Percentiles rank a stretch among this genome's conserved stretches.
These are phyloP conservation scores for Zygaena filipendulae DNA, from an alignment of 2,888 invertebrate species.

Conservation along the genomic window DNA sequence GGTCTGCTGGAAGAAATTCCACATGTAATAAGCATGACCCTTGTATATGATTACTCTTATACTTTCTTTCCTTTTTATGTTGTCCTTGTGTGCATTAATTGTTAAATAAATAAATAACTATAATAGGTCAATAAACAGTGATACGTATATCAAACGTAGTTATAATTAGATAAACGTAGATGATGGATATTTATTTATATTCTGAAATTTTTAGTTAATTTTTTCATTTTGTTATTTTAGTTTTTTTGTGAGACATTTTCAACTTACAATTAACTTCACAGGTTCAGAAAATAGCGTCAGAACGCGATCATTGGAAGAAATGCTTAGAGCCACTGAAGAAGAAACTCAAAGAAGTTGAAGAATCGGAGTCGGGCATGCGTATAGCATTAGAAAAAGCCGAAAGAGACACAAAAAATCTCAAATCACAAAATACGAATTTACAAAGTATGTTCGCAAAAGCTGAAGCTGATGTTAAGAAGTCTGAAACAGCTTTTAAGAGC, in stretches of 20 bases:
- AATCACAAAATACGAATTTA: constrained; percentile 51
- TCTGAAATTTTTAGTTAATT: too few species aligned
- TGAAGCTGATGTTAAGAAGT: constrained; percentile 59
- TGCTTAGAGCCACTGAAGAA: constrained; percentile 57
- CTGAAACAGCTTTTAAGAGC: constrained; percentile 50
- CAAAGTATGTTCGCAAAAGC: constrained; percentile 50
- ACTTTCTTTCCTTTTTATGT: too few species aligned
- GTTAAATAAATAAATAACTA: too few species aligned
- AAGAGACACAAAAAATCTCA: constrained; percentile 61
- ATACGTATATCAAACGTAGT: too few species aligned
- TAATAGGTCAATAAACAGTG: neutral
- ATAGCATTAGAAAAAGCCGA: constrained; percentile 64
- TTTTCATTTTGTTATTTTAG: too few species aligned
- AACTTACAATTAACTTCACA: constrained; percentile 20
- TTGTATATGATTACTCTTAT: too few species aligned
- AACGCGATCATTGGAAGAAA: constrained; percentile 60
- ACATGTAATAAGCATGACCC: too few species aligned
- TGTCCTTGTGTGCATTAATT: too few species aligned
- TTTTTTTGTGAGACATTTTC: too few species aligned
- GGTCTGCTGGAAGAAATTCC: too few species aligned
- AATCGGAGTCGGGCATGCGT: constrained; percentile 64
- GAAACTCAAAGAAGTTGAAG: constrained; percentile 68
- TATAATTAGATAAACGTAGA: too few species aligned
- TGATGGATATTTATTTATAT: too few species aligned
- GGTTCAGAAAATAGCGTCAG: constrained; percentile 45